Evolutionary conservation across 2,888 invertebrate species (phyloP), one percentile per base, ranked within the genome.

Genomic region (Aleiodes alternator): DNA sequence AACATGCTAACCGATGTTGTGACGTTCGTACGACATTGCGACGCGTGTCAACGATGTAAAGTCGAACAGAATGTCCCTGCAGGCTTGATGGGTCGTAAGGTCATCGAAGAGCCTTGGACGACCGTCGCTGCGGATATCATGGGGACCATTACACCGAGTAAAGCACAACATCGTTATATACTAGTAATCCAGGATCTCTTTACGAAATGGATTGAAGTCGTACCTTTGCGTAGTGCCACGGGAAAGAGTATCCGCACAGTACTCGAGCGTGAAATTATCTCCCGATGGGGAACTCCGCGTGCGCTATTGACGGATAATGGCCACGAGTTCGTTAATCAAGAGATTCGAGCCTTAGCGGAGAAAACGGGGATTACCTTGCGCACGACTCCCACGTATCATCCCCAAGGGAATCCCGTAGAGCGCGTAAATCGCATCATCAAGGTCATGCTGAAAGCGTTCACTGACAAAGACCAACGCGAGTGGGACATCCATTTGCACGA

Each of bases 121-220:
- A 56, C 14, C 8, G 8, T 38, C 38, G 73, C 2, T 2, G 23
- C 23, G 23, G 23, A 23, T 2, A 23, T 23, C 2, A 23, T 23
- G 23, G 23, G 23, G 23, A 23, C 23, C 1, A 23, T 23, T 23
- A 23, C 23, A 2, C 23, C 23, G 23, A 23, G 23, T 23, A 23
- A 23, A 23, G 1, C 23, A 23, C 23, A 23, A 2, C 23, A 23
- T 23, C 23, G 23, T 23, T 23, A 66, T 14, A 16, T 71, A 23
- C 50, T 75, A 9, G 50, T 72, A 2, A 38, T 75, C 16, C 72
- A 75, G n/a, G 72, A 72, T n/a, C 48, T 75, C 1, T 75, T 66
- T 4, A 80, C 79, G 0, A 78, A 80, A 51, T 82, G 76, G 72
- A 61, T 80, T 0, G 79, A 83, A 16, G 48, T 80, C 4, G 50